Evolutionary conservation across 2,797 vertebrate species (phyloP).

Genomic region (Characodon lateralis): DNA sequence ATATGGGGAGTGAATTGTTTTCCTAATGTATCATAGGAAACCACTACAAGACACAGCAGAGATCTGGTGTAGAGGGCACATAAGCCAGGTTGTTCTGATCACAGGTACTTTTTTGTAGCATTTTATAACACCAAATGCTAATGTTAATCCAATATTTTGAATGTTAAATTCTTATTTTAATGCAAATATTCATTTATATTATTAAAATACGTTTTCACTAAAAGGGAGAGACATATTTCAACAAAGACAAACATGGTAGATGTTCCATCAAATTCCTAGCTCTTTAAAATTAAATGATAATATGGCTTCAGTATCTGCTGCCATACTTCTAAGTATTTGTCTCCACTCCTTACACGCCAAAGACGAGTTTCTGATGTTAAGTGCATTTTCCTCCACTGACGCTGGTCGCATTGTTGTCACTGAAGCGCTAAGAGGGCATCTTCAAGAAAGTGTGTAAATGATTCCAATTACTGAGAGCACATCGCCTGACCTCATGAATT

Average conservation of each 20-base stretch:
- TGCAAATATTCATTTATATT: neutral
- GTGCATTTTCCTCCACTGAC: constrained; percentile 5
- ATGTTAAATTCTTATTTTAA: neutral
- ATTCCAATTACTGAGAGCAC: constrained; percentile 61
- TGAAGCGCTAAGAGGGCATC: constrained; percentile 30
- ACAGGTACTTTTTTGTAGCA: neutral
- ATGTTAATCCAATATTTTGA: neutral
- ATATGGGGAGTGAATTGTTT: too few relatives aligned
- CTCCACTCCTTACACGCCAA: neutral
- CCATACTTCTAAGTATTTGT: neutral
- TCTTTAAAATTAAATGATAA: neutral
- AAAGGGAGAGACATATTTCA: neutral
- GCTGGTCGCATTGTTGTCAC: constrained; percentile 25
- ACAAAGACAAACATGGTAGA: neutral
- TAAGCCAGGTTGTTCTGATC: too few relatives aligned
- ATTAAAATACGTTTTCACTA: neutral
- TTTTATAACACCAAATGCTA: neutral
- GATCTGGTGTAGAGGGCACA: too few relatives aligned
- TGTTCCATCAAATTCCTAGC: neutral
- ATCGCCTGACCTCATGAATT: constrained; percentile 72
- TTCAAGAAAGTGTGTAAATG: constrained; percentile 57
- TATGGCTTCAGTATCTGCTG: neutral
- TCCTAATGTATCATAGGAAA: too few relatives aligned
- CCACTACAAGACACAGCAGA: too few relatives aligned
- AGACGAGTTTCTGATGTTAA: neutral